Evolutionary conservation across 2,888 invertebrate genomes (phyloP).

Genomic region (Cinara cedri): DNA sequence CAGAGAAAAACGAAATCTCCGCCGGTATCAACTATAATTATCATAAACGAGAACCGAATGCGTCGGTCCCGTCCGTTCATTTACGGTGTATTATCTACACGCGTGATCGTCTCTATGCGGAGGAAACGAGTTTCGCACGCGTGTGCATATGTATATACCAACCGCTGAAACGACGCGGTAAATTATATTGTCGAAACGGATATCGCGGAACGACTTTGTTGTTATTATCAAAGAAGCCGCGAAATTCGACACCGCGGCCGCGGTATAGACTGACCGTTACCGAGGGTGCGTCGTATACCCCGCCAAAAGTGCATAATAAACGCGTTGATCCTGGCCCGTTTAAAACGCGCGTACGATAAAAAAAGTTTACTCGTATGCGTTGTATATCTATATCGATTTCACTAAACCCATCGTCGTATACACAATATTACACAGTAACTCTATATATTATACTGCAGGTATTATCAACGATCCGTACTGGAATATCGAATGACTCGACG

Average conservation of each 20-base stretch:
- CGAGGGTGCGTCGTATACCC: no score
- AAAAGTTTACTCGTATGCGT: not conserved
- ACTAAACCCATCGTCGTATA: not conserved
- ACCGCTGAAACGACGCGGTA: no score
- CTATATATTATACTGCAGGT: not conserved
- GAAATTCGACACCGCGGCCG: slow-evolving; percentile 34
- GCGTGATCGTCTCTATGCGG: no score
- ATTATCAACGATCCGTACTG: not conserved
- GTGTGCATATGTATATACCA: no score
- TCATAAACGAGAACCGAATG: no score
- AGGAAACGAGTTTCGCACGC: not conserved
- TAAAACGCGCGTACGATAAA: slow-evolving; percentile 2
- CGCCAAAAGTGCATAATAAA: not conserved
- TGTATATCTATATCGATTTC: slow-evolving; percentile 36
- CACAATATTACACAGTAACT: slow-evolving; percentile 16
- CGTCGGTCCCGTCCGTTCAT: no score
- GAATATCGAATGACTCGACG: slow-evolving; percentile 37
- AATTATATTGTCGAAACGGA: not conserved
- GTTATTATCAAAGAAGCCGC: slow-evolving; percentile 29
- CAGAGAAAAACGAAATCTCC: no score
- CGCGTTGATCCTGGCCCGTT: not conserved
- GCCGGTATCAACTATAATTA: no score
- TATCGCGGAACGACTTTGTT: slow-evolving; percentile 3
- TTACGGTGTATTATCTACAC: no score
- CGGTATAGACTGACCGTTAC: no score